Evolutionary conservation across 1,140 invertebrate species (phyloP), one percentile per base, ranked within the genome.

Genomic region (Heterodera schachtii): DNA sequence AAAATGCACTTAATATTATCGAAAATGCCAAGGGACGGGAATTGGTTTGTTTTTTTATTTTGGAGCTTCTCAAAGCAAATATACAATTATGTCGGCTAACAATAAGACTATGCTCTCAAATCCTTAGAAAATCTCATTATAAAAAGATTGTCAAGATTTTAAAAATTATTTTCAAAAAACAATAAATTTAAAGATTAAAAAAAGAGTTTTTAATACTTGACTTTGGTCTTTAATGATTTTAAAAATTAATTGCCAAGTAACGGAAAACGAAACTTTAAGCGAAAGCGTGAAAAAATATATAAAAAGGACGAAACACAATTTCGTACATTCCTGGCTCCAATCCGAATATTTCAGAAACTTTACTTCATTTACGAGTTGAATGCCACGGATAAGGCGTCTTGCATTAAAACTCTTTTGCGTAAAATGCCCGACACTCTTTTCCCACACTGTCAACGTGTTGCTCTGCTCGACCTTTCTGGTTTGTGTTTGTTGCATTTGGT

Each of bases 401-500:
- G 78, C 66, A 57, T 79, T 16, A 43, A 73, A 46, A 79, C 73
- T 21, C 41, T 79, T n/a, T 52, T 79, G 11, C 69, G 78, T 8
- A 79, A 79, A 79, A 47, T 79, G 78, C 73, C 78, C n/a, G 78
- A 79, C 66, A 79, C 78, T 16, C 78, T 79, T 9, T 79, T 79
- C 67, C 78, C 78, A 19, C 57, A 41, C 21, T 79, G 60, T 11
- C 78, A 79, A 44, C 69, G 78, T 41, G 78, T 57, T 79, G 78
- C 78, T 9, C 21, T 79, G 31, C 69, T 79, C 49, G 78, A 79
- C 73, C 16, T 79, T 44, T 74, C 78, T 31, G 78, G 78, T 79
- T 16, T 19, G 57, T 64, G 11, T 11, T 8, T 52, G 16, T 1
- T 52, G 13, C 13, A 52, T 8, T 52, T 11, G 52, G 3, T 52